Evolutionary conservation across 2,797 vertebrate genomes (phyloP).

Genomic region (Lepus townsendii): DNA sequence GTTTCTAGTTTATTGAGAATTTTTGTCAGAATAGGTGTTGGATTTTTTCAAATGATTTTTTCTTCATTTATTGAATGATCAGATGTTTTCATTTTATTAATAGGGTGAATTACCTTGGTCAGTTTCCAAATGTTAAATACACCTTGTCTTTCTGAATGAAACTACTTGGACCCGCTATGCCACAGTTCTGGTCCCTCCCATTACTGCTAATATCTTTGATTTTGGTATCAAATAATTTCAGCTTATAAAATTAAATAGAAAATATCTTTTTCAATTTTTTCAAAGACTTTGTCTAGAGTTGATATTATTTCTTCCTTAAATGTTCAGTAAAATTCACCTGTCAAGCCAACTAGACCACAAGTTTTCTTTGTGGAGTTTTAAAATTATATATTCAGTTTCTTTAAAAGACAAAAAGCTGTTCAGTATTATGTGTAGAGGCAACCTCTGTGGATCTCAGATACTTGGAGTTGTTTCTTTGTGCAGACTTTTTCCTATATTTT

Average conservation of each 20-base stretch:
- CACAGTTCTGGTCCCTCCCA: no score
- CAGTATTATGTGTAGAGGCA: neutral
- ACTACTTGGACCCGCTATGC: neutral
- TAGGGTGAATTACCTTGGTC: conserved; percentile 13
- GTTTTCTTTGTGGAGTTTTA: conserved; percentile 30
- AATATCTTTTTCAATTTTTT: conserved; percentile 27
- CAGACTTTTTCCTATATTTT: neutral
- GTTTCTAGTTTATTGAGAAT: neutral
- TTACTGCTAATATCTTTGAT: neutral
- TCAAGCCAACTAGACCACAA: neutral
- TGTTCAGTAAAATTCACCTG: conserved; percentile 27
- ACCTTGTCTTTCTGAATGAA: neutral
- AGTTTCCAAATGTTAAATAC: conserved; percentile 35
- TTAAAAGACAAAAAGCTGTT: neutral
- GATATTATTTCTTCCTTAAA: conserved; percentile 20
- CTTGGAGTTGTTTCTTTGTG: neutral
- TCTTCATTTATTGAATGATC: neutral
- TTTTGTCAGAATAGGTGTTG: conserved; percentile 41
- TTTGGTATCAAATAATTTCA: conserved; percentile 22
- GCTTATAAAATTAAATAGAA: conserved; percentile 1
- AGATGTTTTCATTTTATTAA: neutral
- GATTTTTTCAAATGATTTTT: conserved; percentile 4
- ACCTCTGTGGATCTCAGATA: neutral
- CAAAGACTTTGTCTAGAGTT: neutral
- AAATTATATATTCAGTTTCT: neutral